phyloP scores from a whole-genome alignment of 2,797 vertebrate genomes.

The Chelmon rostratus region DNA sequence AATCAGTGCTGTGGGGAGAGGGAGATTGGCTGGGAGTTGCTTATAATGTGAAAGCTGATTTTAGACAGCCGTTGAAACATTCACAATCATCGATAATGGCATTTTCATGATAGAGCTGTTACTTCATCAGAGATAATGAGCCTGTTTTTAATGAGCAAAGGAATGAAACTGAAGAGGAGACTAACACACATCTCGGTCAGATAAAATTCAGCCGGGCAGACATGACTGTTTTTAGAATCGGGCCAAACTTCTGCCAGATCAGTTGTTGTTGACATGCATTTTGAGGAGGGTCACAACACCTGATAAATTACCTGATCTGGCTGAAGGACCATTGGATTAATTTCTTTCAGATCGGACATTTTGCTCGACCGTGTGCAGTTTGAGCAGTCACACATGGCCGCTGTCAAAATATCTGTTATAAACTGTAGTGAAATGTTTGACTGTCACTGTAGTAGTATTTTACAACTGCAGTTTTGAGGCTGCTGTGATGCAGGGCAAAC shows the following conservation, averaged over 20 bases:
- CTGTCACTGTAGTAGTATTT: too few relatives aligned
- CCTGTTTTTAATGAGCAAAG: neutral
- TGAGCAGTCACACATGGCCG: neutral
- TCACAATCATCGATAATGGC: neutral
- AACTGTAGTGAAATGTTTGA: neutral
- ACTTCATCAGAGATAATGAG: neutral
- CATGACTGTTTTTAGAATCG: neutral
- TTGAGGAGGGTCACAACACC: neutral
- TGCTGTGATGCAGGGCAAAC: too few relatives aligned
- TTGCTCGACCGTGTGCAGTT: neutral
- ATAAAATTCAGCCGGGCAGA: neutral
- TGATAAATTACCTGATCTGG: neutral
- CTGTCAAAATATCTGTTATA: neutral
- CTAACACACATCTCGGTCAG: neutral
- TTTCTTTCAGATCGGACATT: neutral
- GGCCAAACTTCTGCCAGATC: neutral
- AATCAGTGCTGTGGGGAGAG: neutral
- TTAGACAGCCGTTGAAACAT: neutral
- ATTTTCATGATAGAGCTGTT: neutral
- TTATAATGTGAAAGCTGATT: neutral
- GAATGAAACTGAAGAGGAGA: neutral
- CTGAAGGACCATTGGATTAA: neutral
- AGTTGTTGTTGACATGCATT: neutral
- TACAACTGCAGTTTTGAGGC: too few relatives aligned
- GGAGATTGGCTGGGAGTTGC: neutral